Base-by-base conservation (phyloP, 1,140 invertebrate genomes). In the Drosophila virilis region DNA sequence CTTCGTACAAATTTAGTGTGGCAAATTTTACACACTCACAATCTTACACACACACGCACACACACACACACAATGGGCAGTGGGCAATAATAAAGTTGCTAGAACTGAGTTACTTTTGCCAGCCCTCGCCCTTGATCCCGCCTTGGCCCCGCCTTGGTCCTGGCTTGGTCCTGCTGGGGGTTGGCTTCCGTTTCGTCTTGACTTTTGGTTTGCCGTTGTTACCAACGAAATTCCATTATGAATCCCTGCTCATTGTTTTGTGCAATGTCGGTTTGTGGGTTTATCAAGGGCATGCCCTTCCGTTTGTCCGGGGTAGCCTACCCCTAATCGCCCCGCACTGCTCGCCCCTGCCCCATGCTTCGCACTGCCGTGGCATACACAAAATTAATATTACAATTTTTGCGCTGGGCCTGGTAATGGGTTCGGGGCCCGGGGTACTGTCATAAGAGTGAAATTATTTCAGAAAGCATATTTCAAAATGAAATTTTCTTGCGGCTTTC, bases 341-440 rank as follows among this genome's bases (percentile, higher is more conserved):
- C 42, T 8, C 8, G 10, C 54, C 51, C 42, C 8, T 6, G 8
- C 1, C 10, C 32, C 32, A 13, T 22, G 22, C 62, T 38, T 52
- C 17, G 6, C 42, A 7, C 38, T 62, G 45, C 37, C 58, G 35
- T 48, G 54, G 50, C 59, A 66, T 80, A 89, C 76, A 88, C 72
- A 88, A 88, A 83, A 88, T 88, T 83, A 88, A 88, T 88, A 88
- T 88, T 89, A 83, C 83, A 86, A 86, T 86, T 88, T 88, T 88
- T 88, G 73, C 77, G 68, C 80, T 78, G 71, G 54, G 37, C 45
- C n/a, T 33, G 59, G 45, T 70, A 70, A 62, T 68, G 65, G 42
- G 42, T 50, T 42, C 50, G 65, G 57, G 7, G 10, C 2, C 2
- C 22, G 48, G 7, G 1, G 72, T 28, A 37, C 78, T 86, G 82